Evolutionary conservation across 2,113 vertebrate species (phyloP), one percentile per base, ranked within the genome.

Genomic region (Melanerpes formicivorus): DNA sequence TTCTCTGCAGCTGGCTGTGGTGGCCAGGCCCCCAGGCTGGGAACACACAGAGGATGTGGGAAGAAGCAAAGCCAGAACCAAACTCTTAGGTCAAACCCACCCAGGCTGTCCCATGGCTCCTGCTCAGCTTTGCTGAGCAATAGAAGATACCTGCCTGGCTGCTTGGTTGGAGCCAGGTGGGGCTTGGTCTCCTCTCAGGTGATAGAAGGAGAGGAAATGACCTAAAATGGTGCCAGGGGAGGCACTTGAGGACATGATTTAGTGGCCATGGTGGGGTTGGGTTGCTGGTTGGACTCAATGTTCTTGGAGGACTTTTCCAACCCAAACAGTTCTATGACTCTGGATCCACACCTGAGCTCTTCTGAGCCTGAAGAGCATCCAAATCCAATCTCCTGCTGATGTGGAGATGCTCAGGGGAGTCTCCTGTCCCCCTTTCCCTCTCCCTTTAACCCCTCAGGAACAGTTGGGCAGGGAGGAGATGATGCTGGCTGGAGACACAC

Each of bases 1-100:
- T 52, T 2, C 22, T 23, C 48, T 14, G 22, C 18, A 6, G 25
- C 59, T 1, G 0, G 5, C 0, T 29, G 79, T 2, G 52, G 34
- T 12, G 44, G 32, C 48, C 72, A 48, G 87, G 75, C 5, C 75
- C 32, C 37, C 40, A 64, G 18, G 22, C 60, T 26, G 62, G 52
- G 73, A 79, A 71, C 13, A 37, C 9, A 14, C 3, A 0, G 60
- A 63, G 80, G 78, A 80, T 54, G 72, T 55, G 90, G 92, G 84
- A n/a, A 60, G n/a, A 23, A 0, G 7, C 29, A 26, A 56, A 67
- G 13, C 54, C 10, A 10, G 30, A 83, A 73, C 44, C 1, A 30
- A 0, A 4, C 5, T 55, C 50, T 34, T 22, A 67, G 69, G 44
- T 82, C 58, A 64, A n/a, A 78, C 8, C 71, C 66, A 25, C 14